Base-by-base conservation (phyloP, 2,113 vertebrate genomes). In the Misgurnus mizolepis region DNA sequence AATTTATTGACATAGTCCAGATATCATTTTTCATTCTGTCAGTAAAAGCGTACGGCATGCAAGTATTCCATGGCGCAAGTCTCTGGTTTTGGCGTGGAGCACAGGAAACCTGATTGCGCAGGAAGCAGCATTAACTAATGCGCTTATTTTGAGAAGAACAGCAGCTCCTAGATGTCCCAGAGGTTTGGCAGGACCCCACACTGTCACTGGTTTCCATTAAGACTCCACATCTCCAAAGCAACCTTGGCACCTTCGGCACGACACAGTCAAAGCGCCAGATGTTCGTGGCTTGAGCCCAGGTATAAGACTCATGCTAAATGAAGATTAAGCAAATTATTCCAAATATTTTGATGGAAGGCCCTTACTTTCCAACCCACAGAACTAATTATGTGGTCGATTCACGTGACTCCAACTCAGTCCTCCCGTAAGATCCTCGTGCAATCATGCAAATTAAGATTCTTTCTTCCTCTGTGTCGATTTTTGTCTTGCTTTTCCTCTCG, bases 21-120 rank as follows among this genome's bases (percentile, higher is more conserved):
- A 86, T 86, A 82, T 89, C 43, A 83, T 85, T 89, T 89, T 87
- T 90, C 88, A 89, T 88, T 47, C 84, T 87, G 85, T 89, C 88
- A 83, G 66, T 85, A 73, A 75, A 6, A 83, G 77, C 81, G 73
- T 45, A 56, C 2, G 39, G 65, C 69, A 85, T 85, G 76, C 86
- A 86, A 88, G 87, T 83, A 66, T 84, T 88, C 83, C 85, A 86
- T 18, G 60, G 82, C 79, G 85, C 8, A 76, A 79, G 86, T 86
- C 82, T 15, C 82, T 15, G 82, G 76, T 83, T 81, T 83, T 85
- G 71, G 86, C 84, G 78, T 66, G 76, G 83, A 74, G 61, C 79
- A 49, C 69, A 62, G 77, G 80, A 85, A 88, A 87, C 83, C 86
- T 85, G 86, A 83, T 56, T 87, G 82, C 78, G 78, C 79, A 88